phyloP scores from a whole-genome alignment of 2,888 invertebrate genomes.

The Thymelicus sylvestris region DNA sequence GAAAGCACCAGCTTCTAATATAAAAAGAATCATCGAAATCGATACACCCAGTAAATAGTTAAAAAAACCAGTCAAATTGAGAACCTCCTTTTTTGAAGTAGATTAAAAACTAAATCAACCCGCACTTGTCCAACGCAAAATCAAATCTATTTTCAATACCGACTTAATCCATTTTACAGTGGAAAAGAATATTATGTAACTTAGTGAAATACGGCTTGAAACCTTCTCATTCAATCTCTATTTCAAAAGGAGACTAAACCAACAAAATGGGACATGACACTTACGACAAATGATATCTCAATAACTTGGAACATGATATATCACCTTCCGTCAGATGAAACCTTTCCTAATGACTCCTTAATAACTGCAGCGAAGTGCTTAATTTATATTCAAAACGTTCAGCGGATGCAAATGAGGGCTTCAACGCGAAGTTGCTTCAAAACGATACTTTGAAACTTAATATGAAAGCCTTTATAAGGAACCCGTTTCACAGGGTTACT shows the following conservation, averaged over 20 bases:
- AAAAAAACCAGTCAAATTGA: too few species aligned
- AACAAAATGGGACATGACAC: neutral
- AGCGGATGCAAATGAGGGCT: slow-evolving; percentile 28
- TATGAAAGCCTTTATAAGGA: slow-evolving; percentile 22
- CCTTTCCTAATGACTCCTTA: slow-evolving; percentile 19
- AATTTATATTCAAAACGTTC: slow-evolving; percentile 26
- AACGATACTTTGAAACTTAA: slow-evolving; percentile 33
- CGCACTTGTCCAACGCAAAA: too few species aligned
- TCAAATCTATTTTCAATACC: too few species aligned
- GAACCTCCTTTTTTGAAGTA: too few species aligned
- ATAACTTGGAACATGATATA: neutral
- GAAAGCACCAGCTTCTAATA: too few species aligned
- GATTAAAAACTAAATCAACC: too few species aligned
- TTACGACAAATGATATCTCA: too few species aligned
- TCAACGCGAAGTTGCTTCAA: slow-evolving; percentile 15
- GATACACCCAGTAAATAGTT: too few species aligned
- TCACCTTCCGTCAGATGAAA: neutral
- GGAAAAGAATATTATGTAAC: too few species aligned
- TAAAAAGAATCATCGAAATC: too few species aligned
- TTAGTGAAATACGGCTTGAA: neutral
- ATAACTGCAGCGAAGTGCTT: slow-evolving; percentile 24
- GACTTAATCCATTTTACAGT: too few species aligned
- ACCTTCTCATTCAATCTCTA: neutral
- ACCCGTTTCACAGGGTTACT: slow-evolving; percentile 2
- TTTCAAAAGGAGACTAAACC: neutral